Base-by-base conservation (phyloP, 2,113 vertebrate species). In the Pan paniscus region DNA sequence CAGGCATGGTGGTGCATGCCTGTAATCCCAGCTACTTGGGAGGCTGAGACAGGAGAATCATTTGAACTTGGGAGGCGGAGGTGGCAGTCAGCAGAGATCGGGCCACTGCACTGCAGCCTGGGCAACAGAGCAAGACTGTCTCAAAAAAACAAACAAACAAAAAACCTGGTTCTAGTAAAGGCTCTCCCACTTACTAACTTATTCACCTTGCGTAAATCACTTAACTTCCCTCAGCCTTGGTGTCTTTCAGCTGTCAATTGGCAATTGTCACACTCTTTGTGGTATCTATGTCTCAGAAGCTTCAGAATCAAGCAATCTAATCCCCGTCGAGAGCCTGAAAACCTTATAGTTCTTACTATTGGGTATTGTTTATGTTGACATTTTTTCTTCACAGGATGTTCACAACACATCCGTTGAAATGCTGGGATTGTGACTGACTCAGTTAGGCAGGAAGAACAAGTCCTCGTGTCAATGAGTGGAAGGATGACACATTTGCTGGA, bases 391-490 rank as follows among this genome's bases (percentile, higher is more conserved):
- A 43, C 1, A n/a, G 20, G 57, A 96, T 87, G 84, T 10, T 82
- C 80, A 90, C 90, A 78, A 97, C 46, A 85, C 23, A 79, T 48
- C 64, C 43, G 30, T n/a, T 76, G 90, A 94, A 70, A 64, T 30
- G 72, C 85, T 91, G 84, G 27, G 30, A 1, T 73, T 88, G 46
- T 81, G 93, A 82, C 94, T 92, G 83, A 97, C 87, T 96, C 84
- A 96, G 84, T 59, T 32, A 52, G 92, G 38, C 70, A 16, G 88
- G 97, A 73, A 92, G 92, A 95, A 32, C 87, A 78, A 93, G 83
- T 85, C 82, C n/a, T 17, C 84, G 18, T 78, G 84, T 90, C 50
- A 35, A 4, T 81, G 80, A 96, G 76, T 89, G 40, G 88, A 83
- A 75, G 90, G 88, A 43, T 92, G 94, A 92, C 64, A 32, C 13